Base-by-base conservation (phyloP, 2,888 invertebrate species). In the Mystacides longicornis region DNA sequence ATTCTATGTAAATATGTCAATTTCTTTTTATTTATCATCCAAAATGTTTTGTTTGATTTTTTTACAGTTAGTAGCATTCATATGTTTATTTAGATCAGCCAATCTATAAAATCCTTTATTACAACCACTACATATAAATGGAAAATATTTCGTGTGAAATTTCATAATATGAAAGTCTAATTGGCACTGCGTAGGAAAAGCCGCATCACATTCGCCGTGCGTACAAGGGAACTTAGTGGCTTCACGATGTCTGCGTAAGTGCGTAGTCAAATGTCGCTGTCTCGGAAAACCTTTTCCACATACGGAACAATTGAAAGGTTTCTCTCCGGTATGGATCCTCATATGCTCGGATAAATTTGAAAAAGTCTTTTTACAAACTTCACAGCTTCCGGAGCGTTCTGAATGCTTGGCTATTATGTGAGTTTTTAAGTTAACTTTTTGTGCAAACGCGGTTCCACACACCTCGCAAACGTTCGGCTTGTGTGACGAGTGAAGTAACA, bases 291-390 rank as follows among this genome's bases (percentile, higher is more conserved):
- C 64, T 54, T 70, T 69, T 20, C 67, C 66, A 60, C 77, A 77
- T n/a, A 70, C 54, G 21, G 67, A 67, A 62, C 77, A 77, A 1
- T 64, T 58, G 62, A 69, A 75, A 0, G 75, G 74, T 42, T 69
- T 78, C 61, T 80, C 79, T 0, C 81, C 81, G 0, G 78, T 81
- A 60, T 82, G 81, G 58, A 77, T 75, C 1, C 77, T 67, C 78
- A 79, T 77, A 60, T 82, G 81, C 1, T 72, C 75, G 49, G 74
- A 75, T 20, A 81, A 63, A 64, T 81, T 76, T 0, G 81, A 71
- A 62, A 77, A 81, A 4, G 74, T 72, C 64, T 80, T 81, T 5
- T 72, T 65, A 62, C 81, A 82, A 3, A 78, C 64, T 1, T 65
- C 67, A 62, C 81, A 82, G 2, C 73, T 68, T 0, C 80, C 81